These are phyloP conservation scores for Scaptomyza parva DNA, from an alignment of 2,888 invertebrate genomes.

Conservation along the genomic window DNA sequence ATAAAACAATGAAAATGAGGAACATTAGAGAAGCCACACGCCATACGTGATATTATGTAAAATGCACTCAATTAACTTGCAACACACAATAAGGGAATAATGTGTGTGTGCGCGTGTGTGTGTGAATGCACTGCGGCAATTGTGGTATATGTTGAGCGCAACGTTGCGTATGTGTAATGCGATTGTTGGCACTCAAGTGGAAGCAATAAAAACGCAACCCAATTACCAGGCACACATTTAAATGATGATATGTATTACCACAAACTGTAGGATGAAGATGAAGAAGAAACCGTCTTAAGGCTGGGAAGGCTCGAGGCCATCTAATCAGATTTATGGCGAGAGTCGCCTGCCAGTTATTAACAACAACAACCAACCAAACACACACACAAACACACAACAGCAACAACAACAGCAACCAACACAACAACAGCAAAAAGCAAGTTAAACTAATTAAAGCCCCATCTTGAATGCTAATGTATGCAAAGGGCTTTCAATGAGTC, in stretches of 20 bases:
- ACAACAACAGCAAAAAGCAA: conserved; percentile 43
- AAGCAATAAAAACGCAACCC: conserved; percentile 63
- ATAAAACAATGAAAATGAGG: conserved; percentile 6
- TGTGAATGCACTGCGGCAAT: conserved; percentile 15
- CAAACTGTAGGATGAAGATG: conserved; percentile 19
- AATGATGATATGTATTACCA: conserved; percentile 31
- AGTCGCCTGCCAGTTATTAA: conserved; percentile 36
- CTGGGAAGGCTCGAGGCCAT: conserved; percentile 32
- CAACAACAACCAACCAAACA: no score
- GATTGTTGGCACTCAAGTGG: conserved; percentile 56
- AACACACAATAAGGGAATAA: conserved; percentile 35
- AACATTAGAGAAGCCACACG: neutral
- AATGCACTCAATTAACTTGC: conserved; percentile 50
- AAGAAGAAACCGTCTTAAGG: conserved; percentile 12
- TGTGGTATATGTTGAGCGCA: conserved; percentile 15
- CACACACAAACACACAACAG: conserved; percentile 6
- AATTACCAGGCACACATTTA: conserved; percentile 60
- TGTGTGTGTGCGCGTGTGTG: no score
- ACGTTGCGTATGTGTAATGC: conserved; percentile 65
- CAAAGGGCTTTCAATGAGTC: conserved; percentile 72
- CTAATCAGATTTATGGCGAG: conserved; percentile 54
- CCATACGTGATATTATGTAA: conserved; percentile 28
- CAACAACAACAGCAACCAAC: conserved; percentile 3
- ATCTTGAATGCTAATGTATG: conserved; percentile 77
- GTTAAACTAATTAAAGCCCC: conserved; percentile 78